A percentile compares a stretch with the other conserved stretches of the same genome.
phyloP scores from a whole-genome alignment of 2,888 invertebrate genomes.

The Phyllotreta cruciferae region DNA sequence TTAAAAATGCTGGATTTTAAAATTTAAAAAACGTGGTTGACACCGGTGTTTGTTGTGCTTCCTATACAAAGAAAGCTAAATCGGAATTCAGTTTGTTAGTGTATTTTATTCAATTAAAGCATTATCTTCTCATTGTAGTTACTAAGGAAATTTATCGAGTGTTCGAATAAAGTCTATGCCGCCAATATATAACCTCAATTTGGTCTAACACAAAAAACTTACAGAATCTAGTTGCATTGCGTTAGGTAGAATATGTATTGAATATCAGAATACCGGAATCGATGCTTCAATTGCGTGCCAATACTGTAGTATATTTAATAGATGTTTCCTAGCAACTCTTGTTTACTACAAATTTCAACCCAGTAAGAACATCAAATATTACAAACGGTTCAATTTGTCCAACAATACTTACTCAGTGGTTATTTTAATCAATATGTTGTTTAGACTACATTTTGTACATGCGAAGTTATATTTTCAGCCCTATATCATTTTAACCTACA shows the following conservation, averaged over 20 bases:
- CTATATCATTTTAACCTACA: conserved; percentile 20
- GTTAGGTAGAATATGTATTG: neutral
- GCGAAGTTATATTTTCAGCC: conserved; percentile 32
- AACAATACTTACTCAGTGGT: conserved; percentile 36
- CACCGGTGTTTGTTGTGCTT: conserved; percentile 21
- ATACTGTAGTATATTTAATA: conserved; percentile 28
- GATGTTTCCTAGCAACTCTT: conserved; percentile 42
- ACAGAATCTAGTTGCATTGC: no score
- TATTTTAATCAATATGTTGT: conserved; percentile 41
- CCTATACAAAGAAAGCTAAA: conserved; percentile 6
- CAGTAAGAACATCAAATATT: conserved; percentile 41
- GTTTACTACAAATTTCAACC: conserved; percentile 40
- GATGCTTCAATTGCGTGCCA: conserved; percentile 33
- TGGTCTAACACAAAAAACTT: neutral
- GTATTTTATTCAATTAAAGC: neutral
- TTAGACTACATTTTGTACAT: conserved; percentile 35
- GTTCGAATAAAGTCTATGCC: neutral
- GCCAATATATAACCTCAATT: conserved; percentile 32
- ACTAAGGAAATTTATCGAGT: neutral
- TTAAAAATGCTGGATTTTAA: neutral
- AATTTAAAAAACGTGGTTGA: conserved; percentile 16
- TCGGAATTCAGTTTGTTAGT: neutral
- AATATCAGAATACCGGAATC: neutral
- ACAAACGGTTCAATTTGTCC: conserved; percentile 42
- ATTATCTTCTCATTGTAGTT: neutral